phyloP scores from a whole-genome alignment of 2,113 vertebrate genomes.

The Oceanodroma tethys region DNA sequence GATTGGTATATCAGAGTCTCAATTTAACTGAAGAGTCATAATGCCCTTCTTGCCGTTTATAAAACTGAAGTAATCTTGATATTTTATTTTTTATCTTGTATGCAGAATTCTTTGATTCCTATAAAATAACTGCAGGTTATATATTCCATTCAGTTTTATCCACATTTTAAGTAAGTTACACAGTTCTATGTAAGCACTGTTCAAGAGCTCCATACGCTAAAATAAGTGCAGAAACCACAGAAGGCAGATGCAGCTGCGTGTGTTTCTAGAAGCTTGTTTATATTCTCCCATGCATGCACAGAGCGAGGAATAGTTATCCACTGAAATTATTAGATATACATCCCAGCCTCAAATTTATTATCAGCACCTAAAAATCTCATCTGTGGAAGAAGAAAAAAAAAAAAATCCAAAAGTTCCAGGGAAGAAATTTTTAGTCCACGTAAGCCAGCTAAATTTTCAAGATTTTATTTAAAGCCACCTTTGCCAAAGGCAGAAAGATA shows the following conservation, averaged over 20 bases:
- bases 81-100: neutral
- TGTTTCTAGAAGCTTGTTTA: constrained; percentile 64
- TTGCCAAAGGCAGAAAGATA: neutral
- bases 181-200: neutral
- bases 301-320: constrained; percentile 29
- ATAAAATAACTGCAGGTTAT: neutral
- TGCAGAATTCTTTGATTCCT: neutral
- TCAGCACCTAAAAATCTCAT: neutral
- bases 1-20: neutral
- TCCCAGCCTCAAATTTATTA: constrained; percentile 55
- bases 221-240: neutral
- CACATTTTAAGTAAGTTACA: neutral
- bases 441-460: neutral
- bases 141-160: neutral
- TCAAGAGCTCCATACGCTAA: neutral
- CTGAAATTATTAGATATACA: neutral
- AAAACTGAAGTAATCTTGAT: neutral
- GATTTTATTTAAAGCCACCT: neutral
- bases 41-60: neutral
- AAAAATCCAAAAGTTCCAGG: neutral
- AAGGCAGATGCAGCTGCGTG: neutral
- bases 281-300: constrained; percentile 54
- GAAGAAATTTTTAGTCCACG: neutral
- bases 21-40: neutral
- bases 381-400: neutral